Conservation (phyloP, 2,797 vertebrate genomes). For the Pyrocephalus nanus region DNA sequence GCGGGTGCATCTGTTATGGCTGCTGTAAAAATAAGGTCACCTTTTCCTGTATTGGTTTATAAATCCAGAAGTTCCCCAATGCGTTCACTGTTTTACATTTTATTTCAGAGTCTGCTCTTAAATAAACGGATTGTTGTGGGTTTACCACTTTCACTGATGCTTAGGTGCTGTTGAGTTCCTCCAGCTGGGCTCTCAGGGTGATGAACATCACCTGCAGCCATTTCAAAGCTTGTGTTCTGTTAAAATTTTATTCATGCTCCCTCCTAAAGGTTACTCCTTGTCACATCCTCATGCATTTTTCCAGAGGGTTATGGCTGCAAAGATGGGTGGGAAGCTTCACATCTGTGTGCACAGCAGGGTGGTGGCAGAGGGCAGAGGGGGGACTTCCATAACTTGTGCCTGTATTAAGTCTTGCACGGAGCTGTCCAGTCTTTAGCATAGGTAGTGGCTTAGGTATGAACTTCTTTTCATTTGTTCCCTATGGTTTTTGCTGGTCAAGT, state of each 20-base stretch:
- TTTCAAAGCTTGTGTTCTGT: not conserved
- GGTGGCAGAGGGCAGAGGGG: not conserved
- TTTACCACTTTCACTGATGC: not conserved
- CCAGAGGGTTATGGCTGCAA: not conserved
- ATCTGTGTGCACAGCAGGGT: not conserved
- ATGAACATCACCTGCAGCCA: not conserved
- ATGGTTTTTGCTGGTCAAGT: not conserved
- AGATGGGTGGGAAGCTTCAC: not conserved
- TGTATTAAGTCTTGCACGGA: not conserved
- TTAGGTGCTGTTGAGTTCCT: not conserved
- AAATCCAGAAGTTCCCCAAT: not conserved
- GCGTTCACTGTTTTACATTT: not conserved
- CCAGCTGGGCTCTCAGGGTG: not conserved
- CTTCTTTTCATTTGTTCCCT: not conserved
- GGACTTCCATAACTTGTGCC: not conserved
- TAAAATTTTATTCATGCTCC: not conserved
- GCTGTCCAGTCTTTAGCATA: not conserved
- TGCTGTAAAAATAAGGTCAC: not conserved
- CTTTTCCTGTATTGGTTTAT: not conserved
- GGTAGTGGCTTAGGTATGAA: not conserved
- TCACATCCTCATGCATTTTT: not conserved
- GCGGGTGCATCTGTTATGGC: not conserved
- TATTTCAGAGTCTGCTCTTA: not conserved
- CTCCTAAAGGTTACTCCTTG: not conserved
- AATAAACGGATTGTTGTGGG: rapidly evolving